Percentiles rank a stretch among this genome's conserved stretches.
These are phyloP conservation scores for Ursus arctos DNA, from an alignment of 2,113 vertebrate genomes.

Conservation along the genomic window DNA sequence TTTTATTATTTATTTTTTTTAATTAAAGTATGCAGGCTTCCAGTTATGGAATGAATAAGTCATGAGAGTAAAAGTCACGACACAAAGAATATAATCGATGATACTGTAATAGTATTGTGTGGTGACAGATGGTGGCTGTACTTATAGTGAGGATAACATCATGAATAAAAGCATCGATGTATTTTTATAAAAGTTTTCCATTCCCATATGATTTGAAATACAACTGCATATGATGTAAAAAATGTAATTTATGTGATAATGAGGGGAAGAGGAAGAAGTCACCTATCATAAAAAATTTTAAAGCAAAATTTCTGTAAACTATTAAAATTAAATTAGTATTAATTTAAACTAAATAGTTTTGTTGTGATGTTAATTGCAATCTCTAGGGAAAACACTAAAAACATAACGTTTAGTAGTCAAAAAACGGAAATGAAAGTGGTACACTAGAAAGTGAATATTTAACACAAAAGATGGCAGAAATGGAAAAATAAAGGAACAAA, in stretches of 20 bases:
- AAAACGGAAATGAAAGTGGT: not conserved
- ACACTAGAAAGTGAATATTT: not conserved
- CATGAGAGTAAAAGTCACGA: not conserved
- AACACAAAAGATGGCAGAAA: not conserved
- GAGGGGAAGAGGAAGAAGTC: not conserved
- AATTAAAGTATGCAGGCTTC: not conserved
- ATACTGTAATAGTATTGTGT: not conserved
- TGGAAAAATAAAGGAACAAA: not conserved
- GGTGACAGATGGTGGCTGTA: not conserved
- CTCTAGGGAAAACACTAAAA: not conserved
- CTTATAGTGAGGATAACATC: not conserved
- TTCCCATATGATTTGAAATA: not conserved
- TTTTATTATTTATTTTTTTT: not conserved
- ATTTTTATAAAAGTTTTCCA: not conserved
- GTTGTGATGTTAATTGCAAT: not conserved
- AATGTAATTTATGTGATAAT: not conserved
- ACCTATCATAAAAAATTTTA: not conserved
- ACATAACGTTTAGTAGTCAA: not conserved
- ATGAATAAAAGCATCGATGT: not conserved
- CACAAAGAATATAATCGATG: not conserved
- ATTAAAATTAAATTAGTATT: not conserved
- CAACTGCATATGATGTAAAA: not conserved
- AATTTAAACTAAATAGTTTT: not conserved
- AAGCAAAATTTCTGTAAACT: not conserved
- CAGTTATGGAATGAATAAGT: not conserved